phyloP scores from a whole-genome alignment of 2,113 vertebrate genomes.

The Tauraco erythrolophus region DNA sequence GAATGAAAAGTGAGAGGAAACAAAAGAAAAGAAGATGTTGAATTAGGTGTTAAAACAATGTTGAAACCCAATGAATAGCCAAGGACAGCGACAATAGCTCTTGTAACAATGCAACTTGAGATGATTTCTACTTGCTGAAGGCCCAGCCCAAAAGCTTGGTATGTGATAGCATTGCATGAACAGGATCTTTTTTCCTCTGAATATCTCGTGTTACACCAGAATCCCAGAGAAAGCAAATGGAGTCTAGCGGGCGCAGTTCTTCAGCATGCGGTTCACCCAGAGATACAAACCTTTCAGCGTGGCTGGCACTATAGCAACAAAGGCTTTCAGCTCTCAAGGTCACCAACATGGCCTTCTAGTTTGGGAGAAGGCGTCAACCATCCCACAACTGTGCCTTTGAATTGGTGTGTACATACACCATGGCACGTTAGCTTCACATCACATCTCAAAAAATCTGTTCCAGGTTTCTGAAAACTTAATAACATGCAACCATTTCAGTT shows the following conservation, averaged over 20 bases:
- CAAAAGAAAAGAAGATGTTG: background rate
- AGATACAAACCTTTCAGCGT: background rate
- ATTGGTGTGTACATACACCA: background rate
- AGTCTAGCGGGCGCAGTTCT: background rate
- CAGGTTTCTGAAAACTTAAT: background rate
- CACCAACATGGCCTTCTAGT: background rate
- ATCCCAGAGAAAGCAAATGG: background rate
- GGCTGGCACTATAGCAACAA: background rate
- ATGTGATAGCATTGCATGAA: background rate
- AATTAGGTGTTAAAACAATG: background rate
- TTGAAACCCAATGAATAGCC: background rate
- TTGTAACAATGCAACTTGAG: background rate
- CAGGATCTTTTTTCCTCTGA: background rate
- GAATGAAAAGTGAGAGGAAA: background rate
- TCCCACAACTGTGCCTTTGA: background rate
- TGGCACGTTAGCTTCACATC: background rate
- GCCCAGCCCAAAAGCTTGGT: background rate
- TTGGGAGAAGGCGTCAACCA: background rate
- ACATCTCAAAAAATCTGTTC: background rate
- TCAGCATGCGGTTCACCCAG: rapidly evolving
- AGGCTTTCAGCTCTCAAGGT: background rate
- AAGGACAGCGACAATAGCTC: background rate
- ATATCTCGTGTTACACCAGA: background rate
- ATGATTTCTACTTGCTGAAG: background rate
- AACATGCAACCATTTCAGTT: background rate